phyloP scores from a whole-genome alignment of 2,113 vertebrate genomes.

The Gnathonemus echidnorhynchus region DNA sequence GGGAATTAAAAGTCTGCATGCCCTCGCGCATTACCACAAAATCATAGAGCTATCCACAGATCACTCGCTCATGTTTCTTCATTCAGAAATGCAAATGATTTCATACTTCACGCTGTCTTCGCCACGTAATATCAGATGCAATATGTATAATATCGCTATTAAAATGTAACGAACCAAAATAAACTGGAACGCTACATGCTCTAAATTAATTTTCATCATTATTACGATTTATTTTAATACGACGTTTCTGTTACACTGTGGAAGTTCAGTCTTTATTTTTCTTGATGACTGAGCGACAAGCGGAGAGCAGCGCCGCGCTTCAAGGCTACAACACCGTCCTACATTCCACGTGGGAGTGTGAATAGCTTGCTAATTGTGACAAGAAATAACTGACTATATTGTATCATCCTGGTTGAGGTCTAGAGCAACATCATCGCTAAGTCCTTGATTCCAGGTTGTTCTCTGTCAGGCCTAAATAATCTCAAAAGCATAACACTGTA shows the following conservation, averaged over 20 bases:
- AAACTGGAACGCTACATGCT: not conserved
- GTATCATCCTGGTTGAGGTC: not conserved
- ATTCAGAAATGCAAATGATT: not conserved
- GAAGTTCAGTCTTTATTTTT: not conserved
- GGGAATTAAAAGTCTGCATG: not conserved
- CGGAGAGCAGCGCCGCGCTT: not conserved
- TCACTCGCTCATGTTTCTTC: not conserved
- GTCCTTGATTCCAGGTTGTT: not conserved
- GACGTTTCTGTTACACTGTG: not conserved
- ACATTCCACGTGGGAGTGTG: slow-evolving; percentile 7
- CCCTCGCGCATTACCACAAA: not conserved
- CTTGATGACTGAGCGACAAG: not conserved
- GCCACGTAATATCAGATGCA: not conserved
- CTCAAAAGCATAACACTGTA: not conserved
- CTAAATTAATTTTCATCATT: not conserved
- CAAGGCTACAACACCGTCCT: not conserved
- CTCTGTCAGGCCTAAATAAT: not conserved
- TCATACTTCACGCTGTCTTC: not conserved
- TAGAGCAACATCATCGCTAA: not conserved
- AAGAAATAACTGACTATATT: not conserved
- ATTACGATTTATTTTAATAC: not conserved
- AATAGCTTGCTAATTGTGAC: slow-evolving; percentile 6
- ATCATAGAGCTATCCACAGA: not conserved
- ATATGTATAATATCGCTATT: not conserved
- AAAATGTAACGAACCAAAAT: not conserved